These are phyloP conservation scores for Cotesia typhae DNA, from an alignment of 1,140 invertebrate genomes.

Conservation along the genomic window DNA sequence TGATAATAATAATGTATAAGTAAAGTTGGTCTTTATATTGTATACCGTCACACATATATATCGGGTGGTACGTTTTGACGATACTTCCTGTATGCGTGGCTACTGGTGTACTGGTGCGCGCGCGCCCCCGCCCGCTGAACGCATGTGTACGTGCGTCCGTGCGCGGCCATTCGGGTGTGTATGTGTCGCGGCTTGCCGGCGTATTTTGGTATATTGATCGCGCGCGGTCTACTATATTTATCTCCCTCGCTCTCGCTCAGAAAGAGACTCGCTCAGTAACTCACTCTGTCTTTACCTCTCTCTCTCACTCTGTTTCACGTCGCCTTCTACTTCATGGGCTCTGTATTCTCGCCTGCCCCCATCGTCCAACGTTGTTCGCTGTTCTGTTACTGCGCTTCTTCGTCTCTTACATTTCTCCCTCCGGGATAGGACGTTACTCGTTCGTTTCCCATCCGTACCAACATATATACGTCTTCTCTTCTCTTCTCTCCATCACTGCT, in stretches of 20 bases:
- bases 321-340: constrained; percentile 44
- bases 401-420: constrained; percentile 18
- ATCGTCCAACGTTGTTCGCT: constrained; percentile 23
- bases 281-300: neutral
- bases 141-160: constrained; percentile 40
- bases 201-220: constrained; percentile 68
- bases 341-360: constrained; percentile 27
- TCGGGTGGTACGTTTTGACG: constrained; percentile 36
- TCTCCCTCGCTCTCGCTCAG: constrained; percentile 58
- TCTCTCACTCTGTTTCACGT: constrained; percentile 56
- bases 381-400: constrained; percentile 15
- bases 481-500: too few species aligned
- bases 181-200: constrained; percentile 57
- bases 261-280: constrained; percentile 59
- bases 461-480: constrained; percentile 4
- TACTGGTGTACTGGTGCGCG: constrained; percentile 29
- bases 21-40: too few species aligned
- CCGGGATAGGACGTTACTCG: constrained; percentile 7
- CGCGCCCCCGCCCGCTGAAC: constrained; percentile 35
- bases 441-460: constrained; percentile 4
- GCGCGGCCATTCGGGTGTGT: constrained; percentile 34
- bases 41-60: too few species aligned
- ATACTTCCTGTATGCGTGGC: constrained; percentile 44
- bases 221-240: constrained; percentile 63
- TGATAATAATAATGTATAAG: neutral